Evolutionary conservation across 2,113 vertebrate species (phyloP), one percentile per base, ranked within the genome.

Genomic region (Lasiurus cinereus): DNA sequence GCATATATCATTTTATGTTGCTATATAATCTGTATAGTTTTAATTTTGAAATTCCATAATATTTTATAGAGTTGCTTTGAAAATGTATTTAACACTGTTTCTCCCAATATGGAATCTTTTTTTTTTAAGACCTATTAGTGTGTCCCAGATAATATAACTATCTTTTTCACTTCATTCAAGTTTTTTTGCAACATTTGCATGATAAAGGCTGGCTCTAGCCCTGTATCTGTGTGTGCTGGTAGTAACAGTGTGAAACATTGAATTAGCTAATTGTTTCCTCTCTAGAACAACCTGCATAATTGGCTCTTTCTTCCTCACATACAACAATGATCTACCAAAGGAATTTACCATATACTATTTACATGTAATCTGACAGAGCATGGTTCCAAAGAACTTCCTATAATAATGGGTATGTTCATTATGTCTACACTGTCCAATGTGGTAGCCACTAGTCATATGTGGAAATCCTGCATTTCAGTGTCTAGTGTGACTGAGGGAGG

Each of bases 11-110:
- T 50, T 43, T 94, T 92, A 78, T 27, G 27, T 72, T 85, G 62
- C 31, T 82, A 12, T 83, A 29, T 83, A 90, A 33, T 52, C 27
- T 90, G 8, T 62, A 6, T 59, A 56, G 22, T 88, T 90, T 92
- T 59, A 64, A 78, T 48, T 93, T 89, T 89, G 36, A 92, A 92
- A 82, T 88, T 93, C 52, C 27, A 6, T 73, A 78, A 33, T 78
- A 50, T 43, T 67, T 46, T 50, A 2, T 83, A 43, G 19, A 79
- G 29, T 83, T 88, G 27, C 77, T 64, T 6, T 84, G 83, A 92
- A 94, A 85, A 64, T 33, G 8, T 54, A 83, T 24, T 87, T 90
- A 74, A 62, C 24, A 21, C 22, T n/a, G 4, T 87, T 77, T 86
- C 43, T 87, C 50, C 36, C 54, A 82, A 6, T 43, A 29, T 46